phyloP scores from a whole-genome alignment of 2,113 vertebrate species.

The Ceyx melanurus region DNA sequence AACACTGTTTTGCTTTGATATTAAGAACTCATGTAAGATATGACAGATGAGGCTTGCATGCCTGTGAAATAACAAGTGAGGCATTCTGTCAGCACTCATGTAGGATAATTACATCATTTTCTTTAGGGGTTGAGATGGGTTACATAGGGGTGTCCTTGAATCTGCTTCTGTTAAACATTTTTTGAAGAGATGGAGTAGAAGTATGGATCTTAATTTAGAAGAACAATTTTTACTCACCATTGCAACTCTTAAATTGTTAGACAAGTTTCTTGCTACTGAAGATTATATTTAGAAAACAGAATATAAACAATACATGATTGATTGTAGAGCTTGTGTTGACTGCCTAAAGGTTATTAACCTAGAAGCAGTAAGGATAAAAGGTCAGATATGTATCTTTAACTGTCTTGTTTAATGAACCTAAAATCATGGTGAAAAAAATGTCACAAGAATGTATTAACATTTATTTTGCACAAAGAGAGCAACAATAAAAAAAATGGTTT shows the following conservation, averaged over 20 bases:
- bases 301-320: neutral
- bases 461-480: neutral
- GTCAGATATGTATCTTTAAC: neutral
- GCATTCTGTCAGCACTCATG: neutral
- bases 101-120: neutral
- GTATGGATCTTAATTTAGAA: neutral
- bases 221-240: neutral
- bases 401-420: neutral
- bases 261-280: neutral
- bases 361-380: neutral
- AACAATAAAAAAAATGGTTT: neutral
- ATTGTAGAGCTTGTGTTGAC: neutral
- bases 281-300: neutral
- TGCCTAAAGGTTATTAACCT: neutral
- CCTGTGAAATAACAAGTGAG: neutral
- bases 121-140: neutral
- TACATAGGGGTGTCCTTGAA: neutral
- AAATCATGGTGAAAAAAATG: neutral
- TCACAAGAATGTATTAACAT: neutral
- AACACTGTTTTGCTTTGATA: neutral
- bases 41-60: rapidly evolving
- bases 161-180: neutral
- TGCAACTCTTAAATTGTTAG: neutral
- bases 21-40: neutral
- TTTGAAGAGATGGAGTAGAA: neutral